Conservation (phyloP, 2,797 vertebrate species). For the Coilia nasus region DNA sequence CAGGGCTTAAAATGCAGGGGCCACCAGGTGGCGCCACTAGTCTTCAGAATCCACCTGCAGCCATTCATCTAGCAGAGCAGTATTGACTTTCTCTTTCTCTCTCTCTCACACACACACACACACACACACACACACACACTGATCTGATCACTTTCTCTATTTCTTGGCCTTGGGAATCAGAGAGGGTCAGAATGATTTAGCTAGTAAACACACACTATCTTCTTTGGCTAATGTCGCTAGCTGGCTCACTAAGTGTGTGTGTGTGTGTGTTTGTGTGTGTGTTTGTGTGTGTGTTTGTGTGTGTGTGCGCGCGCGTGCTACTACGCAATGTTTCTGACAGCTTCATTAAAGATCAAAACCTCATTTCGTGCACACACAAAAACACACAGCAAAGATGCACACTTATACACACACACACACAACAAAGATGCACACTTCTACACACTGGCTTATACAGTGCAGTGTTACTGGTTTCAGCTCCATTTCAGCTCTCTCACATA, state of each 20-base stretch:
- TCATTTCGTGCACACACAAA: not conserved
- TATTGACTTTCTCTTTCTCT: too few relatives aligned
- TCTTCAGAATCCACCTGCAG: too few relatives aligned
- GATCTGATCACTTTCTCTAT: too few relatives aligned
- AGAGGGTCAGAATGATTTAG: too few relatives aligned
- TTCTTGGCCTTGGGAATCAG: too few relatives aligned
- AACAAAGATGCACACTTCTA: not conserved
- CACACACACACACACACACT: too few relatives aligned
- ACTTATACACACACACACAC: not conserved
- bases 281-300: not conserved
- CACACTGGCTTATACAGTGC: not conserved
- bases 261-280: not conserved
- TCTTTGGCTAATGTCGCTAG: too few relatives aligned
- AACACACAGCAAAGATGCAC: not conserved
- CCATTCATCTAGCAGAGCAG: too few relatives aligned
- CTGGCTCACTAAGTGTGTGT: not conserved
- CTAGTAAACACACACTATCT: too few relatives aligned
- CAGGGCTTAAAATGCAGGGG: too few relatives aligned
- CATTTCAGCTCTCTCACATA: not conserved
- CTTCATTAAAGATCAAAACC: conserved; percentile 14
- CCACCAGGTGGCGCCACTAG: too few relatives aligned
- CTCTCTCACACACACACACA: too few relatives aligned
- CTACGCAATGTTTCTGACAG: not conserved
- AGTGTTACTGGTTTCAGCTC: not conserved
- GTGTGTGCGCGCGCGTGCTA: not conserved